A percentile compares a stretch with the other conserved stretches of the same genome.
Conservation (phyloP, 2,797 vertebrate genomes). For the Sebastes wilsoni region DNA sequence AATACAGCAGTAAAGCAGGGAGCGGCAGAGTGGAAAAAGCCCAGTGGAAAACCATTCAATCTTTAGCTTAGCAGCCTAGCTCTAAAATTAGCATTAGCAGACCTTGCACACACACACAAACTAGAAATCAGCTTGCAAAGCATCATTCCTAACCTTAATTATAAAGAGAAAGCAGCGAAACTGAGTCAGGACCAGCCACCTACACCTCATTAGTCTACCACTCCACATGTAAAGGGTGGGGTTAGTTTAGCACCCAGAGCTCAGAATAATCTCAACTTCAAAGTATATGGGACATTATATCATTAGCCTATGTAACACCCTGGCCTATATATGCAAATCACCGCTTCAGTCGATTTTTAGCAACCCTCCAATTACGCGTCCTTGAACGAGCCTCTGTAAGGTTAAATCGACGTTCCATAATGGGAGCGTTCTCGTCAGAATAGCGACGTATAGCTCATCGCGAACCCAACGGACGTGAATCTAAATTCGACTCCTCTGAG, state of each 20-base stretch:
- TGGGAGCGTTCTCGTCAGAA: constrained; percentile 45
- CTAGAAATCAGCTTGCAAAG: constrained; percentile 13
- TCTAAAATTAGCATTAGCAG: constrained; percentile 50
- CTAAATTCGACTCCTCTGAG: constrained; percentile 47
- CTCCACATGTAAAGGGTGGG: background rate
- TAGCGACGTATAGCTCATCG: constrained; percentile 44
- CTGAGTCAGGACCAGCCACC: constrained; percentile 32
- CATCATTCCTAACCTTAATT: constrained; percentile 34
- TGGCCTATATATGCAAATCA: constrained; percentile 64
- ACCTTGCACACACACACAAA: background rate
- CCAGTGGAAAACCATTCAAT: constrained; percentile 53
- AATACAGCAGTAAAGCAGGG: constrained; percentile 61
- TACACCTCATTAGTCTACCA: constrained; percentile 34
- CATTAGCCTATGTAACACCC: constrained; percentile 48
- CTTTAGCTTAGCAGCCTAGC: constrained; percentile 58
- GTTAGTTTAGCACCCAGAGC: constrained; percentile 14
- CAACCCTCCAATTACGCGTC: constrained; percentile 56
- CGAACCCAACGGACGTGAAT: constrained; percentile 34
- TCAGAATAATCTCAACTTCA: constrained; percentile 44
- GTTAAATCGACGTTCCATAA: constrained; percentile 56
- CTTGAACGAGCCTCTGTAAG: constrained; percentile 46
- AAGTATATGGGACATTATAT: constrained; percentile 51
- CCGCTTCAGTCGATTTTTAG: constrained; percentile 46
- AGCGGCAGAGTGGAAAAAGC: constrained; percentile 57
- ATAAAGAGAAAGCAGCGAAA: constrained; percentile 31